A percentile compares a stretch with the other conserved stretches of the same genome.
These are phyloP conservation scores for Drosophila bipectinata DNA, from an alignment of 1,140 invertebrate species.

Conservation along the genomic window DNA sequence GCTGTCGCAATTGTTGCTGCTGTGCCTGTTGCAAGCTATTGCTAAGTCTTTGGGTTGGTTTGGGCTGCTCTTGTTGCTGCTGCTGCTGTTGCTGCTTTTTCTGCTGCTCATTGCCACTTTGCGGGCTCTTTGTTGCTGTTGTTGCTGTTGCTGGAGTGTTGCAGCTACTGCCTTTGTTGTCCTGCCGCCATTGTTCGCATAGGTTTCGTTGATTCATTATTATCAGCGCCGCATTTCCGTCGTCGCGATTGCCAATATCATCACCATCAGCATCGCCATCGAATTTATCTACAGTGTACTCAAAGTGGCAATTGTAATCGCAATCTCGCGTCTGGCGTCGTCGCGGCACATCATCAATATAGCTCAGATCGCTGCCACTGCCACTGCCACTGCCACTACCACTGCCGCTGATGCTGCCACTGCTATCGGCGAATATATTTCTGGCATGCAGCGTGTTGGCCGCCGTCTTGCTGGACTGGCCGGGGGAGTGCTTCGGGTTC, in stretches of 20 bases:
- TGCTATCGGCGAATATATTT: constrained; percentile 70
- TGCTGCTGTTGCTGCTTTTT: constrained; percentile 31
- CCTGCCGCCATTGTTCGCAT: constrained; percentile 78
- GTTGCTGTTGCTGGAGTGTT: constrained; percentile 52
- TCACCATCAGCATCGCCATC: constrained; percentile 41
- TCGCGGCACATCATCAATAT: constrained; percentile 79
- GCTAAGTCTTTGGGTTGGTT: constrained; percentile 83
- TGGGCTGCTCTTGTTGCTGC: constrained; percentile 50
- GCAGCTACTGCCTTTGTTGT: constrained; percentile 72
- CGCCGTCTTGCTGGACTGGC: constrained; percentile 24
- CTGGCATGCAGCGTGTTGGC: constrained; percentile 74
- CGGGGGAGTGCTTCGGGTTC: constrained; percentile 62
- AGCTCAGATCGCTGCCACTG: constrained; percentile 78
- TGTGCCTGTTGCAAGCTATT: constrained; percentile 74
- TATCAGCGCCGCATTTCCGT: constrained; percentile 80
- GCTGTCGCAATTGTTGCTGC: constrained; percentile 32
- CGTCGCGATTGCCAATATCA: constrained; percentile 55
- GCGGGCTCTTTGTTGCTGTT: constrained; percentile 68
- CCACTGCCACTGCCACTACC: constrained; percentile 4
- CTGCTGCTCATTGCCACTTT: constrained; percentile 74
- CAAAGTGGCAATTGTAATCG: constrained; percentile 38
- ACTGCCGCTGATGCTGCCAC: neutral
- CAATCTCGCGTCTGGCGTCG: constrained; percentile 54
- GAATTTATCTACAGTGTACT: neutral
- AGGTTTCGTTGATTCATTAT: constrained; percentile 82